These are phyloP conservation scores for Danio tinwini DNA, from an alignment of 2,797 vertebrate species.

Conservation along the genomic window DNA sequence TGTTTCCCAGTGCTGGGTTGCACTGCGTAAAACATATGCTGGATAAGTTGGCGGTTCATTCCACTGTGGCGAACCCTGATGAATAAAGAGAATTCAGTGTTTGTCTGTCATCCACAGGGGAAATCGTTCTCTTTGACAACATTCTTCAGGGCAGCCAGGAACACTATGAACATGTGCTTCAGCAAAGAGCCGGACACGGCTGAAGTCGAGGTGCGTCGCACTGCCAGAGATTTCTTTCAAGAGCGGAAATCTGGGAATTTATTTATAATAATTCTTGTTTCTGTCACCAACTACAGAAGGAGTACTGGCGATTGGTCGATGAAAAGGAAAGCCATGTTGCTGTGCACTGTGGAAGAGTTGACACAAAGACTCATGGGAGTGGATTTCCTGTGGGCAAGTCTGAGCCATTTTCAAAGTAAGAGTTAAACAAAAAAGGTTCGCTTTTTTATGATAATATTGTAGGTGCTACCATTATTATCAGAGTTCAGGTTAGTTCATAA, in stretches of 20 bases:
- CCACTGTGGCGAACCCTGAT: too few relatives aligned
- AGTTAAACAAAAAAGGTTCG: not conserved
- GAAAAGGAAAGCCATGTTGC: slow-evolving; percentile 96
- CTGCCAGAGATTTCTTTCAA: not conserved
- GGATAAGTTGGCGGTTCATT: too few relatives aligned
- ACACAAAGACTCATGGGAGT: slow-evolving; percentile 97
- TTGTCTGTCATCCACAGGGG: slow-evolving; percentile 79
- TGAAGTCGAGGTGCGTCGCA: slow-evolving; percentile 89
- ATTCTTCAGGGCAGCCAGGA: slow-evolving; percentile 98
- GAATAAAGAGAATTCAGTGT: too few relatives aligned
- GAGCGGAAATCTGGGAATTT: too few relatives aligned
- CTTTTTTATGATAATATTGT: not conserved
- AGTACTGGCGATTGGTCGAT: slow-evolving; percentile 97
- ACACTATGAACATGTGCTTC: slow-evolving; percentile 99
- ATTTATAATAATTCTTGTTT: not conserved
- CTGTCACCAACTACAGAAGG: slow-evolving; percentile 81
- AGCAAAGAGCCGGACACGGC: slow-evolving; percentile 93
- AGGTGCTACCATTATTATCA: not conserved
- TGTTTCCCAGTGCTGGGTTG: too few relatives aligned
- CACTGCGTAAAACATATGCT: too few relatives aligned
- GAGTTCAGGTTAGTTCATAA: not conserved
- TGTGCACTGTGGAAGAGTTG: slow-evolving; percentile 98
- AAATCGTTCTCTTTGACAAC: slow-evolving; percentile 98
- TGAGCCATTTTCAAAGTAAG: slow-evolving; percentile 97
- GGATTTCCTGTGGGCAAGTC: slow-evolving; percentile 98